Evolutionary conservation across 2,888 invertebrate genomes (phyloP).

Genomic region (Cephus sareptanus): DNA sequence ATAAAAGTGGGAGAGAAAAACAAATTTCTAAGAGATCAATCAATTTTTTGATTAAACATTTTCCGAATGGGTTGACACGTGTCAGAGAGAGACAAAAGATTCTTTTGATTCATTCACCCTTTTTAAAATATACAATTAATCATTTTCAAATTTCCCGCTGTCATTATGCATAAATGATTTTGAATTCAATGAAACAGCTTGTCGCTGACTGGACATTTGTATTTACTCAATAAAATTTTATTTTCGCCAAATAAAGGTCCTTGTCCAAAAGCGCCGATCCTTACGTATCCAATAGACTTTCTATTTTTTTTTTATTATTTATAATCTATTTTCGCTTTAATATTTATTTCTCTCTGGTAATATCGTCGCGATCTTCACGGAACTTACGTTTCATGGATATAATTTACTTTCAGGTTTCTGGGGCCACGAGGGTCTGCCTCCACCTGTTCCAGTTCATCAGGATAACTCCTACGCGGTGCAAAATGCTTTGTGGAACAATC

Average conservation of each 20-base stretch:
- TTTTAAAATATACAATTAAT: background rate
- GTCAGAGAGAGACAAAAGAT: background rate
- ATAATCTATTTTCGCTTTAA: background rate
- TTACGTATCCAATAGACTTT: background rate
- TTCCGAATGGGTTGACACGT: background rate
- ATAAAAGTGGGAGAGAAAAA: background rate
- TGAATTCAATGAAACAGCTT: background rate
- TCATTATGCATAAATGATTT: background rate
- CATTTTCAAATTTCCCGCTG: background rate
- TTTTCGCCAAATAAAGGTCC: background rate
- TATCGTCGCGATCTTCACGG: background rate
- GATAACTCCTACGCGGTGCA: slow-evolving; percentile 11
- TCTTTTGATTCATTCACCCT: background rate
- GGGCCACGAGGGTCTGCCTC: slow-evolving; percentile 21
- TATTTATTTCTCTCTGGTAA: background rate
- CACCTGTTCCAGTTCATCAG: slow-evolving; percentile 13
- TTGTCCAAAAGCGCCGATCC: background rate
- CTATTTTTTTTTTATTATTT: background rate
- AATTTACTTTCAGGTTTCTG: slow-evolving; percentile 51
- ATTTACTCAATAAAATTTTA: background rate
- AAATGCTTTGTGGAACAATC: slow-evolving; percentile 14
- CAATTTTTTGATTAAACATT: background rate
- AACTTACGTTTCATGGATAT: slow-evolving; percentile 15
- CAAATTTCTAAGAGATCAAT: background rate
- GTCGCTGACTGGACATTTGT: background rate